Evolutionary conservation across 2,888 invertebrate species (phyloP), one percentile per base, ranked within the genome.

Genomic region (Minunthozetes semirufus): DNA sequence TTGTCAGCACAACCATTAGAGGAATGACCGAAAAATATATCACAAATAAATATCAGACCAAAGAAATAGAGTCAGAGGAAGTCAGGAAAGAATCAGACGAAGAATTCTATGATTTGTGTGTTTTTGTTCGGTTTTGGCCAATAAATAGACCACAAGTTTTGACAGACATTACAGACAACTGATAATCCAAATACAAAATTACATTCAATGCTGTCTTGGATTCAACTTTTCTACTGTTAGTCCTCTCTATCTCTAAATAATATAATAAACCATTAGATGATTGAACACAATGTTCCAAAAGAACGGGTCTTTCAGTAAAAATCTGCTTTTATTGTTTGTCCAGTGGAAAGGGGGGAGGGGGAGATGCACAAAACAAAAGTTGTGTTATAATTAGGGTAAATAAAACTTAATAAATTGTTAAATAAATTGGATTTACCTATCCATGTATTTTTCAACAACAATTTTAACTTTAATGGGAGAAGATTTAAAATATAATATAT

Each of bases 221-320:
- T n/a, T 15, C 17, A 25, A 9, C 25, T 22, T 27, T 29, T 27
- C 27, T 29, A 22, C 22, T 56, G 25, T 6, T 25, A 4, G n/a
- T n/a, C 17, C 50, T n/a, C 8, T 42, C 6, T 50, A 50, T 59
- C 59, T 59, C 9, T 15, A 13, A 59, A 29, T 50, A 48, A 25
- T 56, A 25, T 48, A 50, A 29, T 29, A 59, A 59, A 59, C 59
- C 59, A 59, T 59, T 59, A 59, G 59, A 59, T 27, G 27, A 59
- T 27, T 59, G 59, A n/a, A n/a, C n/a, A n/a, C n/a, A n/a, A n/a
- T n/a, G n/a, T n/a, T n/a, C n/a, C n/a, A n/a, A n/a, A n/a, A n/a
- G n/a, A n/a, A n/a, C n/a, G n/a, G n/a, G n/a, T n/a, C n/a, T n/a
- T n/a, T n/a, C n/a, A n/a, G n/a, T n/a, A n/a, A n/a, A n/a, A n/a